Evolutionary conservation across 2,888 invertebrate genomes (phyloP).

Genomic region (Aricia artaxerxes): DNA sequence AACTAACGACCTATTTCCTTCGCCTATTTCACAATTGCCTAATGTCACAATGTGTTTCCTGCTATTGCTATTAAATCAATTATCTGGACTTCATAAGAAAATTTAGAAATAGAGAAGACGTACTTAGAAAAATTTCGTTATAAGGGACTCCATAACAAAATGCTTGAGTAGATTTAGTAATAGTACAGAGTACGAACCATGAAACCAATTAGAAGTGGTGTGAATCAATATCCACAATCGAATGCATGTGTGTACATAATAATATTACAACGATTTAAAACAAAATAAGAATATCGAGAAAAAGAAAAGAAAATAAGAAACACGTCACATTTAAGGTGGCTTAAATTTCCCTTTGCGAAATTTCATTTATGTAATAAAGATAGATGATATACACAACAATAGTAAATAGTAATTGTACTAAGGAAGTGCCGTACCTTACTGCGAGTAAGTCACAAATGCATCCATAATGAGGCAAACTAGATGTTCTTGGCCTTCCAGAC

Average conservation of each 20-base stretch:
- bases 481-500: slow-evolving; percentile 59
- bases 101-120: too few relatives aligned
- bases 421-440: slow-evolving; percentile 45
- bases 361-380: neutral
- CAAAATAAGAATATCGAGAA: neutral
- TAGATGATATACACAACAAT: neutral
- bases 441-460: slow-evolving; percentile 37
- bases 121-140: neutral
- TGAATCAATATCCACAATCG: neutral
- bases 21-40: too few relatives aligned
- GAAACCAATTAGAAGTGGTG: neutral
- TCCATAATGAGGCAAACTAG: slow-evolving; percentile 43
- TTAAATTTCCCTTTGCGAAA: neutral
- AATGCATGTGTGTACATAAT: neutral
- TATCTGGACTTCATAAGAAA: too few relatives aligned
- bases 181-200: neutral
- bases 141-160: neutral
- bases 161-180: neutral
- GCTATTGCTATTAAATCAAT: too few relatives aligned
- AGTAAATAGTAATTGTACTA: neutral
- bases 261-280: neutral
- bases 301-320: neutral
- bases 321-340: too few relatives aligned
- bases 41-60: too few relatives aligned
- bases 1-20: too few relatives aligned